Conservation (phyloP, 2,888 invertebrate genomes). For the Blastobasis adustella region DNA sequence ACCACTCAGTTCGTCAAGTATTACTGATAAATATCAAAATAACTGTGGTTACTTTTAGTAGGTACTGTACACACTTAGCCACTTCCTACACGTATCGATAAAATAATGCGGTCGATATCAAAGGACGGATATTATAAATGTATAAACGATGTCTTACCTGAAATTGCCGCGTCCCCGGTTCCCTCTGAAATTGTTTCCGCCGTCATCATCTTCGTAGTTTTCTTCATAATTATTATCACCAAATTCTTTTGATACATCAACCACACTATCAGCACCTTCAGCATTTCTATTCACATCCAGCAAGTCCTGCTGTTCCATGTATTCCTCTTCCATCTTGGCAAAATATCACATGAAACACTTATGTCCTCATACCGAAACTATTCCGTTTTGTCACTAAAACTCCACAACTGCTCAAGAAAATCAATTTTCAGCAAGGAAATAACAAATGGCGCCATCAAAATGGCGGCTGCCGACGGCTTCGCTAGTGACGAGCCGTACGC, state of each 20-base stretch:
- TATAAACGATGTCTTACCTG: conserved; percentile 32
- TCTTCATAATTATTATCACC: conserved; percentile 53
- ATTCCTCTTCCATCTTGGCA: conserved; percentile 58
- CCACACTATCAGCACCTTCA: conserved; percentile 29
- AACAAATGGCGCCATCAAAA: conserved; percentile 44
- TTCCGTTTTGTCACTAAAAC: conserved; percentile 17
- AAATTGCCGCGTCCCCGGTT: conserved; percentile 59
- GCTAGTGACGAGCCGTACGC: too few species aligned
- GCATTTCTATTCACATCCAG: conserved; percentile 15
- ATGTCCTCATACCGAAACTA: conserved; percentile 48
- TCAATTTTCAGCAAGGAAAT: conserved; percentile 28
- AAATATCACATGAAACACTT: conserved; percentile 26
- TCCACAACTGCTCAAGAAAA: conserved; percentile 15
- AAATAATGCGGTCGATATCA: too few species aligned
- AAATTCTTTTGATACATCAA: conserved; percentile 52
- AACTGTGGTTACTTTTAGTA: too few species aligned
- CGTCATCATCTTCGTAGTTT: conserved; percentile 57
- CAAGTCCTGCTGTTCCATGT: conserved; percentile 53
- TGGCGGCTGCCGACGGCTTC: conserved; percentile 29
- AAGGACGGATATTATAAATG: neutral
- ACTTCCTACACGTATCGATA: too few species aligned
- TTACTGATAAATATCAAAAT: too few species aligned
- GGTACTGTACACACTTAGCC: too few species aligned
- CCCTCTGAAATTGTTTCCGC: conserved; percentile 45
- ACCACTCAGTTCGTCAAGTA: too few species aligned